Evolutionary conservation across 2,888 invertebrate genomes (phyloP).

Genomic region (Caradrina kadenii): DNA sequence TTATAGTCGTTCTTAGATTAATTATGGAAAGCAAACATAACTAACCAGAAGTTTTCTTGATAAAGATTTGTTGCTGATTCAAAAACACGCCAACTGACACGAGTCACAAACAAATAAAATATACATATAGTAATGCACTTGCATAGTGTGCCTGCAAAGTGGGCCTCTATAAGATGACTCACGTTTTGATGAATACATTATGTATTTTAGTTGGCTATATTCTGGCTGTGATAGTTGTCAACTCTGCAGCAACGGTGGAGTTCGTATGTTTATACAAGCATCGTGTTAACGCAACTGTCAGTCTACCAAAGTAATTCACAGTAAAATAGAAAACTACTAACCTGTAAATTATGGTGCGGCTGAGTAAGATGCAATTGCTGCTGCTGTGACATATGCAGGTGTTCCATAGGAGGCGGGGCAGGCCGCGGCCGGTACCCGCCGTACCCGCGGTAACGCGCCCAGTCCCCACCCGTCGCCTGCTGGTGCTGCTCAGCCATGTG

Average conservation of each 20-base stretch:
- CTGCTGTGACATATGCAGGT: slow-evolving; percentile 96
- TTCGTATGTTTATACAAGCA: background rate
- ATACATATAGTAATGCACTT: background rate
- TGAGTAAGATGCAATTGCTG: slow-evolving; percentile 97
- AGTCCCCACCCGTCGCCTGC: slow-evolving; percentile 92
- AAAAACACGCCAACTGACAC: slow-evolving; percentile 1
- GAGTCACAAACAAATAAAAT: background rate
- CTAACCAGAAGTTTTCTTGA: background rate
- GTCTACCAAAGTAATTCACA: background rate
- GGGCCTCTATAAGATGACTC: background rate
- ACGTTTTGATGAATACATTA: slow-evolving; percentile 4
- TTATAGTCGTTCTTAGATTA: background rate
- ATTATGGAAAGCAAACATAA: background rate
- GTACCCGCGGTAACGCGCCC: slow-evolving; percentile 89
- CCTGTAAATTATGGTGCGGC: slow-evolving; percentile 95
- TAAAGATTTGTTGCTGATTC: slow-evolving; percentile 1
- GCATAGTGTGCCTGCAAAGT: background rate
- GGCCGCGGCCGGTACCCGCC: slow-evolving; percentile 86
- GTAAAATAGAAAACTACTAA: slow-evolving; percentile 75
- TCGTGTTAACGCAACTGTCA: background rate
- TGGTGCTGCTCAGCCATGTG: slow-evolving; percentile 99
- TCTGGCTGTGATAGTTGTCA: slow-evolving; percentile 1
- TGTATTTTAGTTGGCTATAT: background rate
- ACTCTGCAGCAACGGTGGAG: background rate
- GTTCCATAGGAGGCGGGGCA: slow-evolving; percentile 83